Percentiles rank a stretch among this genome's conserved stretches.
phyloP scores from a whole-genome alignment of 2,113 vertebrate species.

The Phrynocephalus versicolor region DNA sequence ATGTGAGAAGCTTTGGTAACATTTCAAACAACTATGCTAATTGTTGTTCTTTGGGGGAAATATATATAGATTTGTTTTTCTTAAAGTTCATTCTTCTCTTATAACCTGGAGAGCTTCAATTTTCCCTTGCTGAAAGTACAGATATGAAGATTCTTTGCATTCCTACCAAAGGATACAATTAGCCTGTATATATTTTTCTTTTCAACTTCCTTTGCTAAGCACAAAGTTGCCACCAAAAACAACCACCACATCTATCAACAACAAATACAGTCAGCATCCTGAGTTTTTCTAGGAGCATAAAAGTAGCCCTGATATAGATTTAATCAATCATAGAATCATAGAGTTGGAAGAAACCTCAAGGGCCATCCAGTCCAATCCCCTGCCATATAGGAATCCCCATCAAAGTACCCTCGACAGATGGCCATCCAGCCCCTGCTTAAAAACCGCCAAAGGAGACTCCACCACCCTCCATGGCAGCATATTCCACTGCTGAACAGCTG shows the following conservation, averaged over 20 bases:
- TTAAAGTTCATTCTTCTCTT: constrained; percentile 44
- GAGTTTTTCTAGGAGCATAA: not conserved
- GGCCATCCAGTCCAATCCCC: too few species aligned
- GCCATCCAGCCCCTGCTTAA: too few species aligned
- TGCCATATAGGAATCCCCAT: too few species aligned
- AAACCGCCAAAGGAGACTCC: too few species aligned
- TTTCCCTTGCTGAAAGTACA: constrained; percentile 14
- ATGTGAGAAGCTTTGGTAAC: constrained; percentile 53
- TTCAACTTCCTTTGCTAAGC: constrained; percentile 10
- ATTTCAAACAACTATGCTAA: constrained; percentile 51
- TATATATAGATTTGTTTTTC: constrained; percentile 38
- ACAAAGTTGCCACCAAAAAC: not conserved
- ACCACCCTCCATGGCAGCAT: too few species aligned
- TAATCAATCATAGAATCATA: too few species aligned
- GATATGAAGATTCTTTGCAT: not conserved
- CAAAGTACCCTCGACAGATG: too few species aligned
- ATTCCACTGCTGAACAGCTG: too few species aligned
- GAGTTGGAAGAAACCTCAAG: too few species aligned
- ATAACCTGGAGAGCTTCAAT: constrained; percentile 26
- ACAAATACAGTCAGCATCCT: not conserved
- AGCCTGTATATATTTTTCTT: not conserved
- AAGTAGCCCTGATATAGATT: not conserved
- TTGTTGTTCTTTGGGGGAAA: constrained; percentile 44
- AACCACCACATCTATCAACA: not conserved
- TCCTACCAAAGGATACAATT: not conserved